Evolutionary conservation across 2,888 invertebrate genomes (phyloP), one percentile per base, ranked within the genome.

Genomic region (Drosophila pseudotalamancana): DNA sequence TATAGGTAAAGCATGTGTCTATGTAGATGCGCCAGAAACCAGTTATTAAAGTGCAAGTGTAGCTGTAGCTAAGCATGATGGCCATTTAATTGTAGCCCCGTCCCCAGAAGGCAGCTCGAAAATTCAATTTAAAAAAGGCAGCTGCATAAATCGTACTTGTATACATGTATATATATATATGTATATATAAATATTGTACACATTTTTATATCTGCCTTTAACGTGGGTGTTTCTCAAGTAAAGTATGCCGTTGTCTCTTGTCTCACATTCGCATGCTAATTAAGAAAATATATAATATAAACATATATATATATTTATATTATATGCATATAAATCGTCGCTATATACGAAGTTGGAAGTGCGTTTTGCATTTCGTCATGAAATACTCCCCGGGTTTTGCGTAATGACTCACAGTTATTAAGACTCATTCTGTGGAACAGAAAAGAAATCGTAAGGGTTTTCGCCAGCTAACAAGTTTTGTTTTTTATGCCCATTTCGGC

Each of bases 231-330:
- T 43, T 45, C 46, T 43, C 21, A 25, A n/a, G 25, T 21, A 19
- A 59, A 59, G 70, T 69, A 50, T 50, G 63, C 18, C 51, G 45
- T 37, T 27, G 55, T 66, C 48, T 59, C 23, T 39, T 56, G 53
- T 25, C 71, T 77, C 59, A 61, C 68, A 73, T 46, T 49, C 45
- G 49, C 63, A 57, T 77, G 87, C 83, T 83, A 81, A 81, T 86
- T 80, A 77, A 42, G 25, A 55, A 70, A 56, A 56, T 37, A 37
- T 27, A 12, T 25, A 43, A 49, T 43, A 46, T 56, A 55, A 37
- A 25, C 32, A 18, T 40, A 4, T 21, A 25, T 45, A 42, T 54
- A 71, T 0, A 11, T n/a, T n/a, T n/a, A 27, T n/a, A n/a, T 1
- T n/a, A 8, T 23, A 31, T 48, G 37, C 49, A 65, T 4, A 12